Conservation (phyloP, 2,797 vertebrate species). For the Harpagifer antarcticus region DNA sequence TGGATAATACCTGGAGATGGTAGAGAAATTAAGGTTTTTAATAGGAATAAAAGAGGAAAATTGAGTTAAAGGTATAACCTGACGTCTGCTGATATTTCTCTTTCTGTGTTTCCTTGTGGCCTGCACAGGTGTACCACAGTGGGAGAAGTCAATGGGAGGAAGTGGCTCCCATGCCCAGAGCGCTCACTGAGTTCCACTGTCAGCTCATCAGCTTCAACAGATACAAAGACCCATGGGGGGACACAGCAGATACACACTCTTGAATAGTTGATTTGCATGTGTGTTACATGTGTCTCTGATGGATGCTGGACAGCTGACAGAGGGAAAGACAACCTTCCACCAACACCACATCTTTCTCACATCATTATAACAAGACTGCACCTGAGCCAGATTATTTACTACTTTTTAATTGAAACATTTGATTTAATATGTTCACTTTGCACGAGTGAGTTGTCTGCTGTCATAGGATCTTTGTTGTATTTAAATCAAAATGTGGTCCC, state of each 20-base stretch:
- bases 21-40: background rate
- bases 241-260: conserved; percentile 42
- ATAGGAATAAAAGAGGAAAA: background rate
- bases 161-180: conserved; percentile 94
- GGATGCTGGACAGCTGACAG: conserved; percentile 21
- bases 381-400: conserved; percentile 38
- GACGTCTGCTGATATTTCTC: background rate
- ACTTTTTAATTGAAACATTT: conserved; percentile 44
- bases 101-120: conserved; percentile 5
- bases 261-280: conserved; percentile 1
- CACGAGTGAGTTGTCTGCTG: conserved; percentile 10
- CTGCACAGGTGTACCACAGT: conserved; percentile 92
- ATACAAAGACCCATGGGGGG: conserved; percentile 93
- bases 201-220: conserved; percentile 95
- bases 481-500: conserved; percentile 32
- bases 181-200: conserved; percentile 97
- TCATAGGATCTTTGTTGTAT: conserved; percentile 24
- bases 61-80: background rate
- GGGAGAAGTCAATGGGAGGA: conserved; percentile 96
- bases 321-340: conserved; percentile 19
- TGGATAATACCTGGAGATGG: background rate
- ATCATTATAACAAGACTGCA: conserved; percentile 23
- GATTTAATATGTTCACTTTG: conserved; percentile 9
- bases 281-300: conserved; percentile 5
- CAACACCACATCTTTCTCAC: conserved; percentile 29